Evolutionary conservation across 2,797 vertebrate species (phyloP), one percentile per base, ranked within the genome.

Genomic region (Champsocephalus gunnari): DNA sequence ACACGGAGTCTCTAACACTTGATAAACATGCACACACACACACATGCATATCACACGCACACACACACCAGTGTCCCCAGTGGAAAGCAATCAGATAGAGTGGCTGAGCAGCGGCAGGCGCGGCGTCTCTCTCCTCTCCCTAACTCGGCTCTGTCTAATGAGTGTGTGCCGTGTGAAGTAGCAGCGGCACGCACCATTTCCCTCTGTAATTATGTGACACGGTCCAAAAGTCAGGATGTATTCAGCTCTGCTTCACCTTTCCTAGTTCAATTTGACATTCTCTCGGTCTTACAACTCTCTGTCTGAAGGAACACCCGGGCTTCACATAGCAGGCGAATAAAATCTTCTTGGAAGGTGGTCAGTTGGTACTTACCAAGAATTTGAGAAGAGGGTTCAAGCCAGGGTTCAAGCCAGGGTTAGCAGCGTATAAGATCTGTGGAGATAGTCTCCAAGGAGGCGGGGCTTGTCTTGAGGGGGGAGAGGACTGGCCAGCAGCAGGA

Each of bases 161-260:
- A 92, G 89, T 77, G 88, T 85, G 87, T 87, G 85, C 82, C 79
- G 83, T 89, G 90, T 91, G 89, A 88, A 93, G 91, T 85, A 87
- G 87, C 84, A 69, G 83, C 47, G 63, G 63, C 83, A 91, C 63
- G 84, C 90, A 87, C 81, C 88, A 90, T 90, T 91, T 91, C 90
- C 67, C 73, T 71, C 90, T 83, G 83, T 92, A 88, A 92, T 94
- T 91, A 92, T 85, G 86, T 88, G 92, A 89, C 91, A 91, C 68
- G 86, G 89, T 91, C 89, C 84, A 89, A 83, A 88, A 87, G 81
- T 66, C 89, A 64, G 84, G 79, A 88, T 87, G 85, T 80, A 74
- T 85, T 87, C 87, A 73, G 82, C 81, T 82, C 79, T 24, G 77
- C 81, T 73, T 88, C 77, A 54, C 77, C 73, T 50, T 86, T 69